Conservation (phyloP, 2,888 invertebrate genomes). For the Biston betularia region DNA sequence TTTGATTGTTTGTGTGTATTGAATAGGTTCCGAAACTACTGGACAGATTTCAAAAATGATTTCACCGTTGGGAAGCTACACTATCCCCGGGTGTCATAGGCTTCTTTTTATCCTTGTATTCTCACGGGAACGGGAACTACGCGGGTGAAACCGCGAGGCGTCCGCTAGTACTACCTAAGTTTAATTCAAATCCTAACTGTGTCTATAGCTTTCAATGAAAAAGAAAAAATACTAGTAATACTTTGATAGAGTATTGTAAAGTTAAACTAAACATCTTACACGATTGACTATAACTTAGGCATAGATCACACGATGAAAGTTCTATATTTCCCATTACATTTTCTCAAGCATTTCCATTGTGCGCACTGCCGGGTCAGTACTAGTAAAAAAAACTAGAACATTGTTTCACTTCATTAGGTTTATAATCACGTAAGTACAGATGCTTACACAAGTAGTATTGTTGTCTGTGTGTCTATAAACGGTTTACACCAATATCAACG, state of each 20-base stretch:
- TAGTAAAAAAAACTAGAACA: conserved; percentile 46
- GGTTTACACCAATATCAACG: background rate
- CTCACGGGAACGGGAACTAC: no score
- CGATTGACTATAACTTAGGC: background rate
- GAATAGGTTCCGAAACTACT: no score
- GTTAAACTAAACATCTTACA: background rate
- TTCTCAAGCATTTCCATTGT: conserved; percentile 46
- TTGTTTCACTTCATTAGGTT: conserved; percentile 28
- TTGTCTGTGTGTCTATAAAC: background rate
- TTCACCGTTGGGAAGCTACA: no score
- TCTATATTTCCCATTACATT: conserved; percentile 36
- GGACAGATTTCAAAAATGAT: no score
- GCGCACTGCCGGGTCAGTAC: conserved; percentile 32
- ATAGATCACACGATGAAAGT: conserved; percentile 25
- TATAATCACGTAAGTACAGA: conserved; percentile 17
- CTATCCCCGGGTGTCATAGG: no score
- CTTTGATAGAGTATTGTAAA: background rate
- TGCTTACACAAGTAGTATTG: conserved; percentile 1
- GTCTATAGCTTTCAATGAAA: no score
- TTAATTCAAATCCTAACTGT: no score
- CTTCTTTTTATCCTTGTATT: no score
- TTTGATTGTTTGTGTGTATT: no score
- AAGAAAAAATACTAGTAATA: background rate
- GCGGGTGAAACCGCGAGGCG: no score
- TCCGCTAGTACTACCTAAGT: no score